phyloP scores from a whole-genome alignment of 1,140 invertebrate genomes.

The Tetramorium simillimum region DNA sequence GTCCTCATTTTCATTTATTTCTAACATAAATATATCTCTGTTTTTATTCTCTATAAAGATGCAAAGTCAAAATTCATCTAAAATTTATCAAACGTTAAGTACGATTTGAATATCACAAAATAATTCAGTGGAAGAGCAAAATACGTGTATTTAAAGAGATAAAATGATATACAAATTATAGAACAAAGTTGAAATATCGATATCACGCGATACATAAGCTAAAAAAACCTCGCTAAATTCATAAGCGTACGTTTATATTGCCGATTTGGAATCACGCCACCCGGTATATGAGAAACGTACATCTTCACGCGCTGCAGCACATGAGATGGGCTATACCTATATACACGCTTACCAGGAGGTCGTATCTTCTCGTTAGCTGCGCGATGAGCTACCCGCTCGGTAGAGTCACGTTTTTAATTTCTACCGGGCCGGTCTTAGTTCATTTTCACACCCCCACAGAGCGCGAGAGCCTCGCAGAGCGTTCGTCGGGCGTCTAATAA shows the following conservation, averaged over 20 bases:
- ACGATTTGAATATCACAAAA: not conserved
- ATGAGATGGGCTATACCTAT: slow-evolving; percentile 61
- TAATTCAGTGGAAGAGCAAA: not conserved
- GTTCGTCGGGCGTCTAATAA: slow-evolving; percentile 72
- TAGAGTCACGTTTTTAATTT: slow-evolving; percentile 81
- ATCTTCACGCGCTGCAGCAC: slow-evolving; percentile 63
- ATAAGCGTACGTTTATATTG: not conserved
- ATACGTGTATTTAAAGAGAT: not conserved
- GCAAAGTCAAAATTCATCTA: not conserved
- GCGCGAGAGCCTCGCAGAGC: slow-evolving; percentile 20
- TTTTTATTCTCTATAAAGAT: not conserved
- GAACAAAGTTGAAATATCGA: not conserved
- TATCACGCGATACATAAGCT: not conserved
- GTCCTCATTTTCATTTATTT: not conserved
- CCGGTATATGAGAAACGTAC: slow-evolving; percentile 61
- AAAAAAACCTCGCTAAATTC: not conserved
- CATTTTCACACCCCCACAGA: slow-evolving; percentile 76
- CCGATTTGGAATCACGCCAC: slow-evolving; percentile 41
- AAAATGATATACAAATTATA: slow-evolving; percentile 3
- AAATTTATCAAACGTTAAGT: not conserved
- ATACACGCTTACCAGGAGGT: slow-evolving; percentile 71
- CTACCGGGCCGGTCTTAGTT: slow-evolving; percentile 74
- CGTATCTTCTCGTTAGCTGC: slow-evolving; percentile 79
- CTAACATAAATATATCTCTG: not conserved
- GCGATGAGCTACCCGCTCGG: slow-evolving; percentile 75